A percentile compares a stretch with the other conserved stretches of the same genome.
Evolutionary conservation across 2,888 invertebrate species (phyloP).

Genomic region (Leucoma salicis): DNA sequence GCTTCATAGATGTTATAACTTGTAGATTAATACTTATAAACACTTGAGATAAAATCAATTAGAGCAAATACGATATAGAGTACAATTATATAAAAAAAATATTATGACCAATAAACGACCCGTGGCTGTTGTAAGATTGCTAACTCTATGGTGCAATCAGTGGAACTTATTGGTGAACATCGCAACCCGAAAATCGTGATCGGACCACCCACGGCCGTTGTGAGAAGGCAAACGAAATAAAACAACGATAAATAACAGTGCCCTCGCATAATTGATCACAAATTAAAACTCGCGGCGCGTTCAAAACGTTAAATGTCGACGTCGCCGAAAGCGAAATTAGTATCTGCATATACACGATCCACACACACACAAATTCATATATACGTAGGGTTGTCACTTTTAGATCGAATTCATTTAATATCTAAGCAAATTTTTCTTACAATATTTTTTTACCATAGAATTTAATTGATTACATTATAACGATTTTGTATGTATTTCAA

Average conservation of each 20-base stretch:
- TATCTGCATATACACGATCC: constrained; percentile 48
- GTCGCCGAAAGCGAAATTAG: constrained; percentile 76
- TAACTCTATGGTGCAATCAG: constrained; percentile 68
- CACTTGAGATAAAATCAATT: too few relatives aligned
- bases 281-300: constrained; percentile 79
- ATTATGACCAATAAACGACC: too few relatives aligned
- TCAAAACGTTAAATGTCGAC: constrained; percentile 74
- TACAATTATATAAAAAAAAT: too few relatives aligned
- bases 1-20: too few relatives aligned
- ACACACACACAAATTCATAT: constrained; percentile 47
- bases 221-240: constrained; percentile 80
- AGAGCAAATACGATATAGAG: too few relatives aligned
- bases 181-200: constrained; percentile 75
- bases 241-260: constrained; percentile 80
- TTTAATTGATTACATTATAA: too few relatives aligned
- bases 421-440: too few relatives aligned
- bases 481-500: too few relatives aligned
- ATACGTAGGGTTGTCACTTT: constrained; percentile 31
- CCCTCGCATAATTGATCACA: constrained; percentile 82
- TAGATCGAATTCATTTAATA: too few relatives aligned
- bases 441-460: too few relatives aligned
- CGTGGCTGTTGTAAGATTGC: constrained; percentile 37
- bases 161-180: constrained; percentile 73
- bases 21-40: too few relatives aligned
- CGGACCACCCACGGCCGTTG: constrained; percentile 77